Evolutionary conservation across 2,113 vertebrate genomes (phyloP), one percentile per base, ranked within the genome.

Genomic region (Pseudolaguvia tuberculata): DNA sequence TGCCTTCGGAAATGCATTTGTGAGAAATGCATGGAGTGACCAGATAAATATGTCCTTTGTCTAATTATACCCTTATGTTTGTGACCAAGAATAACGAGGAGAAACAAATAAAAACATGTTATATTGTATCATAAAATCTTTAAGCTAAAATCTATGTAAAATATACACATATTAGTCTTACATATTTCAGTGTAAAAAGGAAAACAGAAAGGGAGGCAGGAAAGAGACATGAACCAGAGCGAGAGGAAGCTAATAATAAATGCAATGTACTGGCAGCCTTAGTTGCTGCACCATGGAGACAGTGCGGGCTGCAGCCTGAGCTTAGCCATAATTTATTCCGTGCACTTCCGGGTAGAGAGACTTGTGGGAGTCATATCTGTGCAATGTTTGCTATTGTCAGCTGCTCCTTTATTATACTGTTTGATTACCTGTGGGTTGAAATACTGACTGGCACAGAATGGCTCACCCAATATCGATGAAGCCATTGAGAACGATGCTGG

Each of bases 241-340:
- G n/a, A 78, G 21, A 56, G 58, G 70, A 59, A 69, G 39, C 56
- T 74, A 79, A 78, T 79, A 79, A 84, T 79, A 77, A 71, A 80
- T 56, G 45, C 29, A 74, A 29, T 78, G 75, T 50, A 53, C 72
- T 79, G 74, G 39, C 84, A 79, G 67, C 82, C 84, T 79, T 78
- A 55, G 67, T 57, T 74, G 72, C 62, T 75, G 74, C 12, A 25
- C 73, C 48, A 58, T 29, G 59, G 72, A 78, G 67, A 78, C 68
- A 63, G 68, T 42, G 45, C 20, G 65, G 57, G 67, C 66, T 77
- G 71, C 52, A 42, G 68, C 63, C 27, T 31, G 56, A 78, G 42
- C 78, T 29, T 71, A 2, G 65, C 52, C 13, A 25, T 57, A 78
- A 75, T 78, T 68, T 51, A 68, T 70, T 48, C 51, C 71, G 74